phyloP scores from a whole-genome alignment of 2,888 invertebrate genomes.

The Celastrina argiolus region DNA sequence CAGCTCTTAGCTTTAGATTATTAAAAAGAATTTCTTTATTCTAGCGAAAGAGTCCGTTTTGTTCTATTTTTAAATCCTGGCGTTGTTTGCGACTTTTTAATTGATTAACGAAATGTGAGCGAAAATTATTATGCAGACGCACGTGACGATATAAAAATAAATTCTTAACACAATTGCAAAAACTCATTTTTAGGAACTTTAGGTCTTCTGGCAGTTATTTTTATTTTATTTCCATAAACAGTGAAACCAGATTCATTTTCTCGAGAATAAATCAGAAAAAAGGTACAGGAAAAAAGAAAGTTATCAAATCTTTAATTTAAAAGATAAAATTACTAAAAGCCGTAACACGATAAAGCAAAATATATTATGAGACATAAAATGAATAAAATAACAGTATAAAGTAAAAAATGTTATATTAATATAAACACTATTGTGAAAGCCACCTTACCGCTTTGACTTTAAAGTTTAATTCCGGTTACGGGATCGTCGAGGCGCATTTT shows the following conservation, averaged over 20 bases:
- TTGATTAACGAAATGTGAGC: neutral
- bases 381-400: neutral
- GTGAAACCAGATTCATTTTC: no score
- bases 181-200: neutral
- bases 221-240: no score
- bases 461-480: constrained; percentile 17
- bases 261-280: no score
- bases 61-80: neutral
- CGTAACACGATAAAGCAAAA: neutral
- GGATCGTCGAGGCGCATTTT: constrained; percentile 15
- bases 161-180: neutral
- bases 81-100: neutral
- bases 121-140: neutral
- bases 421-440: neutral
- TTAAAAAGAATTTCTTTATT: constrained; percentile 25
- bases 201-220: no score
- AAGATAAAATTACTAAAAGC: neutral
- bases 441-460: neutral
- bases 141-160: neutral
- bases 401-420: constrained; percentile 9
- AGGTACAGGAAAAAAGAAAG: no score
- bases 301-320: no score
- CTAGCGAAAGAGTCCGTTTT: neutral
- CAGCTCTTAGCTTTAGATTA: constrained; percentile 21
- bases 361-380: neutral